Evolutionary conservation across 1,140 invertebrate genomes (phyloP).

Genomic region (Orius insidiosus): DNA sequence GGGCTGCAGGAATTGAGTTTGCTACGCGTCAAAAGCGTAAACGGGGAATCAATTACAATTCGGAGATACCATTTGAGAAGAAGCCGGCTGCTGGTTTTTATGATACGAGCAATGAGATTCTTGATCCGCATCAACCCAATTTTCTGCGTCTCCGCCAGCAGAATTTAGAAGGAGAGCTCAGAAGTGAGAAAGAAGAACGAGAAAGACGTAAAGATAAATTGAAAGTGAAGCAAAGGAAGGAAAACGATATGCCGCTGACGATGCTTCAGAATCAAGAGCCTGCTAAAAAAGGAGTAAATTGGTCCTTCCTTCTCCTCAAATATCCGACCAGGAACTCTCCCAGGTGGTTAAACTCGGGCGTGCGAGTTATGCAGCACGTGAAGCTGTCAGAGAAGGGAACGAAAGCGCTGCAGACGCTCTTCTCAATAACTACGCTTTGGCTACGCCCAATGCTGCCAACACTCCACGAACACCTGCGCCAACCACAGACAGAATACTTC

Average conservation of each 20-base stretch:
- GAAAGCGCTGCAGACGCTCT: slow-evolving; percentile 67
- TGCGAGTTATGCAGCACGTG: slow-evolving; percentile 83
- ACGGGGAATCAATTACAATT: slow-evolving; percentile 90
- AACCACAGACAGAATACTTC: slow-evolving; percentile 44
- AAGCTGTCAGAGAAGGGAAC: slow-evolving; percentile 72
- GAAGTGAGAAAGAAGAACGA: slow-evolving; percentile 75
- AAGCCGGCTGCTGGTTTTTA: slow-evolving; percentile 80
- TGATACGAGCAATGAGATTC: slow-evolving; percentile 75
- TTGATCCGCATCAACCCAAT: slow-evolving; percentile 75
- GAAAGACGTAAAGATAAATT: slow-evolving; percentile 80
- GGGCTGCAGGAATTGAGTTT: slow-evolving; percentile 91
- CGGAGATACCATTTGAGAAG: slow-evolving; percentile 96
- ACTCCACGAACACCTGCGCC: slow-evolving; percentile 78
- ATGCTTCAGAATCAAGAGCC: slow-evolving; percentile 84
- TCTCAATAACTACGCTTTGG: slow-evolving; percentile 69
- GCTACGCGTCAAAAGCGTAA: slow-evolving; percentile 52
- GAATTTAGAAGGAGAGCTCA: slow-evolving; percentile 79
- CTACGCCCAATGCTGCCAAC: slow-evolving; percentile 52
- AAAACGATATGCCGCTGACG: slow-evolving; percentile 86
- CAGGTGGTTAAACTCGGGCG: slow-evolving; percentile 94
- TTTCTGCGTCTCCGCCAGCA: slow-evolving; percentile 80
- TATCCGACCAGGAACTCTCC: slow-evolving; percentile 77
- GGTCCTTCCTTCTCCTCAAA: slow-evolving; percentile 90
- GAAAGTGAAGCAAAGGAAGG: slow-evolving; percentile 85
- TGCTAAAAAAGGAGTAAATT: slow-evolving; percentile 81